Evolutionary conservation across 2,888 invertebrate species (phyloP), one percentile per base, ranked within the genome.

Genomic region (Ecliptopera silaceata): DNA sequence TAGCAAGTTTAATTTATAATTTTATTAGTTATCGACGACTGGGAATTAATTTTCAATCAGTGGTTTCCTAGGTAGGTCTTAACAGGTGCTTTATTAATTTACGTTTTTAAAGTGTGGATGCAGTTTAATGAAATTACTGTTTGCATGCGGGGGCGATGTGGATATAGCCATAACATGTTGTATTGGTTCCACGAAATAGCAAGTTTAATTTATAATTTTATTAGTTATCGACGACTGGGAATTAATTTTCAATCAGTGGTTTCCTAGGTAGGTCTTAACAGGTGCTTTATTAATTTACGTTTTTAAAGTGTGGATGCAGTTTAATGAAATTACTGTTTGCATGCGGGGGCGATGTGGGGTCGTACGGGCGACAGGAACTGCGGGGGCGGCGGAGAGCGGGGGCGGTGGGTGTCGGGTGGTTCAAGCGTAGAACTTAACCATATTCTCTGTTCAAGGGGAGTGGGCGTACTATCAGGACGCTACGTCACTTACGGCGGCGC

Each of bases 401-500:
- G 60, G 34, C 17, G 18, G 18, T 15, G 34, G 57, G 69, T 60
- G 55, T 48, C 42, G 52, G 60, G 68, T 22, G 22, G 22, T 26
- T 26, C 26, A 26, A 8, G 26, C 8, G 26, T 26, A 26, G 6
- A 8, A 26, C 26, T 8, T 26, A 26, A 6, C 10, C 10, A 26
- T 26, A 26, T 26, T 26, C 26, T 26, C 1, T 26, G 26, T 6
- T 26, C 10, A 8, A 26, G 26, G 26, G 54, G 75, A 67, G 67
- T 68, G 71, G 80, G 82, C 73, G 79, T 84, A 85, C 81, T 84
- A 88, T 75, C 78, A 80, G 76, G 74, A 68, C 74, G 72, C 88
- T 89, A 90, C 90, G 91, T 90, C 88, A 90, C 80, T 84, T 78
- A 86, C 86, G 88, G 88, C 85, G 88, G 88, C 85, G 88, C 88